Conservation (phyloP, 2,797 vertebrate species). For the Tapera naevia region DNA sequence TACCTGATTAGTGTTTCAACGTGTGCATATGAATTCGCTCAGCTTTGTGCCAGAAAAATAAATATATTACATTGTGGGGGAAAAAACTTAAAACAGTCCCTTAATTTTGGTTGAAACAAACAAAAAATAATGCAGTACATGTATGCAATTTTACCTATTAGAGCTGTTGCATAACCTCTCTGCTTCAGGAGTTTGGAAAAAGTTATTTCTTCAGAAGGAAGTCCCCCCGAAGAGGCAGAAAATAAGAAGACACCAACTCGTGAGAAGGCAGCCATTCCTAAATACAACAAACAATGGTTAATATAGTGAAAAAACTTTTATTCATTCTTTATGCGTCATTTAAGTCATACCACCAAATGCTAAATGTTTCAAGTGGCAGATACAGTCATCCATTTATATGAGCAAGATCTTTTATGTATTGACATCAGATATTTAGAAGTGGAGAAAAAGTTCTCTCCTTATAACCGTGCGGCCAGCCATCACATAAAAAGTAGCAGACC, state of each 20-base stretch:
- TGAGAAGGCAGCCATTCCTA: slow-evolving; percentile 72
- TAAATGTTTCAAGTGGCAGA: background rate
- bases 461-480: background rate
- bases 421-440: background rate
- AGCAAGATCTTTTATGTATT: background rate
- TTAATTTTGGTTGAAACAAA: slow-evolving; percentile 11
- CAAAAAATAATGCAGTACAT: background rate
- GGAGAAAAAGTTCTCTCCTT: background rate
- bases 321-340: background rate
- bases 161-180: slow-evolving; percentile 85
- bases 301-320: background rate
- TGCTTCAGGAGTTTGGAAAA: slow-evolving; percentile 83
- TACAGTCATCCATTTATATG: background rate
- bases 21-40: background rate
- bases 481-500: background rate
- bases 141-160: slow-evolving; percentile 80
- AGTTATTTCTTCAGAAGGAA: slow-evolving; percentile 84
- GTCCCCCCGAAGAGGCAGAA: slow-evolving; percentile 87
- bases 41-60: background rate
- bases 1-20: background rate
- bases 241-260: slow-evolving; percentile 80
- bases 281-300: background rate
- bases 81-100: background rate
- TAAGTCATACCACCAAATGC: background rate
- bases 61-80: background rate